Base-by-base conservation (phyloP, 2,888 invertebrate genomes). In the Yponomeuta sedellus region DNA sequence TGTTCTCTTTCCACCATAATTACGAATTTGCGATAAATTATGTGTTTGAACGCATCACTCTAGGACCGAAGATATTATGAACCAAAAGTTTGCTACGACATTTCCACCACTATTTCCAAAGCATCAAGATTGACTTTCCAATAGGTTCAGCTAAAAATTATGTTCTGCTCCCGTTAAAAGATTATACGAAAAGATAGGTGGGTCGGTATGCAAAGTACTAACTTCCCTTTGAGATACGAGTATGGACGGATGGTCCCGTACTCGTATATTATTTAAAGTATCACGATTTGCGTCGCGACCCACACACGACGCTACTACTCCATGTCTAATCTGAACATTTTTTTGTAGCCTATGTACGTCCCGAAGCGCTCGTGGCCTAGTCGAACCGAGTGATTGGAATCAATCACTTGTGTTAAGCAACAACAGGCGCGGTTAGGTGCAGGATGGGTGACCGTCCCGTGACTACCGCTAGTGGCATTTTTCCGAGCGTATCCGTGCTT, bases 171-270 rank as follows among this genome's bases (percentile, higher is more conserved):
- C 77, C 80, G 78, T 88, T 88, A 86, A 72, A 77, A 84, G 90
- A 90, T 89, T 83, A 82, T 84, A 83, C 81, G 80, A 82, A 83
- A 85, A 88, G 89, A 89, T 89, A 86, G 81, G 80, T 85, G 78
- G 83, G 76, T 82, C 78, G 77, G 85, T 85, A 90, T 89, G 89
- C 87, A 87, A 87, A 90, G 85, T 83, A 19, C n/a, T 62, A 19
- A 87, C 88, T 90, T 89, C 88, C 88, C 80, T 80, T 82, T 82
- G 83, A 86, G 89, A 88, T 90, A 88, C 88, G 88, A 82, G 81
- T 58, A 62, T 62, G 62, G 39, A 78, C 77, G 80, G 86, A 86
- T 85, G 86, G 86, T 84, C 86, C 81, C 76, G 73, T 70, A 73
- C 71, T 80, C 77, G 79, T 83, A 83, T 83, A 83, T 85, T 87